Conservation (phyloP, 2,888 invertebrate species). For the Xanthia togata region DNA sequence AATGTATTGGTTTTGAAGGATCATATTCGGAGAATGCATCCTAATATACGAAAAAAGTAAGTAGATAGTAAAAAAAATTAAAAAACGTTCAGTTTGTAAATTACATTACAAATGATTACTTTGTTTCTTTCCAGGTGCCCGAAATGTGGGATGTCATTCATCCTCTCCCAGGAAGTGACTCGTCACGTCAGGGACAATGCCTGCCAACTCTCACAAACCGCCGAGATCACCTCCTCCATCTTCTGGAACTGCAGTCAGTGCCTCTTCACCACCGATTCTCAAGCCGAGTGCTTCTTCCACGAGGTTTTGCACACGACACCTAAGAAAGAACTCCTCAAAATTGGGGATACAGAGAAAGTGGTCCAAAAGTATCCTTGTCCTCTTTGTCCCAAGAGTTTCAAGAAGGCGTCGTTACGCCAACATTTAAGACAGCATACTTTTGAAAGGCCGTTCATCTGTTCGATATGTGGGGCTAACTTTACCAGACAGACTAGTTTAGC, state of each 20-base stretch:
- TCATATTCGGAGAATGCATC: constrained; percentile 91
- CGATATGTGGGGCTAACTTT: constrained; percentile 92
- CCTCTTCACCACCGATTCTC: constrained; percentile 91
- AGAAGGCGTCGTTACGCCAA: constrained; percentile 92
- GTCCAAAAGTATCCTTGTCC: constrained; percentile 92
- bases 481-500: constrained; percentile 92
- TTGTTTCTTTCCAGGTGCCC: constrained; percentile 90
- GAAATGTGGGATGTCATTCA: constrained; percentile 93
- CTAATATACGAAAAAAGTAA: constrained; percentile 92
- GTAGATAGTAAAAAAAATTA: constrained; percentile 55
- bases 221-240: constrained; percentile 72
- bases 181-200: constrained; percentile 92
- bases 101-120: not conserved
- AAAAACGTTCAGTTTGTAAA: not conserved
- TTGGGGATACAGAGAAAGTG: constrained; percentile 73
- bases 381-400: constrained; percentile 92
- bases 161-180: constrained; percentile 93
- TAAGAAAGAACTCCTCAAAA: constrained; percentile 71
- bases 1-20: constrained; percentile 91
- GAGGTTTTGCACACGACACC: constrained; percentile 92
- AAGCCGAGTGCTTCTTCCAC: constrained; percentile 94
- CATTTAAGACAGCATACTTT: constrained; percentile 94
- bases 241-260: constrained; percentile 91
- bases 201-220: constrained; percentile 84
- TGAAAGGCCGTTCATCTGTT: constrained; percentile 93